Percentiles rank a stretch among this genome's conserved stretches.
Conservation (phyloP, 1,140 invertebrate species). For the Platyura marginata region DNA sequence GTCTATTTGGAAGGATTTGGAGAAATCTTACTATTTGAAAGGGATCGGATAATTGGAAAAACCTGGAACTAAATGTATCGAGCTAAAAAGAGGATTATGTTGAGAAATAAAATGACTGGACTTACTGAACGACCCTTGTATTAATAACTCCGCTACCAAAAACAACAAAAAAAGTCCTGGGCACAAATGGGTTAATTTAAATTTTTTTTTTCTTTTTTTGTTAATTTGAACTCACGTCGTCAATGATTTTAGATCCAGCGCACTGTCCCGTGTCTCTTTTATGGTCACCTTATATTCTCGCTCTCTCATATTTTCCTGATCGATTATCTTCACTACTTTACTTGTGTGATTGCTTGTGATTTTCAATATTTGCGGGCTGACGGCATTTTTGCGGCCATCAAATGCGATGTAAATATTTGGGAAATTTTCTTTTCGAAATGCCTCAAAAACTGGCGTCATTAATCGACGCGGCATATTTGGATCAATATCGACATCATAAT, state of each 20-base stretch:
- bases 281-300: conserved; percentile 35
- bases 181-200: no score
- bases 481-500: conserved; percentile 32
- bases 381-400: conserved; percentile 53
- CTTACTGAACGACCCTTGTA: no score
- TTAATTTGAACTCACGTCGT: conserved; percentile 26
- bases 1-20: no score
- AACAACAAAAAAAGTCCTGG: no score
- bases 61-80: no score
- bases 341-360: neutral
- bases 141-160: no score
- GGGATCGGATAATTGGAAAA: no score
- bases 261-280: conserved; percentile 31
- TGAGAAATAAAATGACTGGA: no score
- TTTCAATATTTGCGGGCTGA: neutral
- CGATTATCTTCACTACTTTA: conserved; percentile 8
- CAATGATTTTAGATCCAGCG: conserved; percentile 28
- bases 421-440: conserved; percentile 14
- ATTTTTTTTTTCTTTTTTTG: no score
- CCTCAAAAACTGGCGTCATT: conserved; percentile 17
- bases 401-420: conserved; percentile 33
- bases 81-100: no score
- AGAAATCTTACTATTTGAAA: no score
- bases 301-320: conserved; percentile 25
- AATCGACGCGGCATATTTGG: conserved; percentile 31